Evolutionary conservation across 2,113 vertebrate species (phyloP).

Genomic region (Nasalis larvatus): DNA sequence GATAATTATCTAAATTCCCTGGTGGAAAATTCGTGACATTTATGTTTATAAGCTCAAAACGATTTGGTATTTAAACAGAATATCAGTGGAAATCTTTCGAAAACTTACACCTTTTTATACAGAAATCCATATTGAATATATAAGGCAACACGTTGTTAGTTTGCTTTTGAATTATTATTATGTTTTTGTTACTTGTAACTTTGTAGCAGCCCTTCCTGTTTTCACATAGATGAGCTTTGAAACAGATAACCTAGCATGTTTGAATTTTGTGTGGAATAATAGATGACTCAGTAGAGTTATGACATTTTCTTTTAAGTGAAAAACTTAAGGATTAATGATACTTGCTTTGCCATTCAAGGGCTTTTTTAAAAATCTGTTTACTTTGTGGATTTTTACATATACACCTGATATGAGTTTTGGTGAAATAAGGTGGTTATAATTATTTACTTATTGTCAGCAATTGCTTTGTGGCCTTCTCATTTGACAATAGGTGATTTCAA

Average conservation of each 20-base stretch:
- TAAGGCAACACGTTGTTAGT: neutral
- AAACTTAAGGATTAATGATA: conserved; percentile 4
- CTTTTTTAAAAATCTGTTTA: neutral
- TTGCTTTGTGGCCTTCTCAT: conserved; percentile 63
- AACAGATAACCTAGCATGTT: neutral
- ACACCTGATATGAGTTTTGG: neutral
- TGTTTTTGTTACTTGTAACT: conserved; percentile 28
- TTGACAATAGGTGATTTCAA: conserved; percentile 84
- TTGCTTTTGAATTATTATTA: neutral
- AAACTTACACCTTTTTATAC: conserved; percentile 39
- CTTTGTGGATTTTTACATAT: conserved; percentile 44
- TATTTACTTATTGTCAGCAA: conserved; percentile 4
- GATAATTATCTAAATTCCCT: neutral
- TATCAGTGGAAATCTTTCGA: conserved; percentile 1
- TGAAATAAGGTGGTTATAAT: neutral
- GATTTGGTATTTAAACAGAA: conserved; percentile 9
- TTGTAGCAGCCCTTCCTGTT: neutral
- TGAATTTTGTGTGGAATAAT: conserved; percentile 31
- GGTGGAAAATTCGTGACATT: neutral
- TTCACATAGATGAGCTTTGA: conserved; percentile 40
- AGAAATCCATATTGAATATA: neutral
- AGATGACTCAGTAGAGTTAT: conserved; percentile 20
- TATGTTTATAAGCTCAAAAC: conserved; percentile 22
- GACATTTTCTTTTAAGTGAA: conserved; percentile 35
- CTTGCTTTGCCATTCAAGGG: conserved; percentile 37